phyloP scores from a whole-genome alignment of 2,888 invertebrate genomes.

The Heliconius charithonia region DNA sequence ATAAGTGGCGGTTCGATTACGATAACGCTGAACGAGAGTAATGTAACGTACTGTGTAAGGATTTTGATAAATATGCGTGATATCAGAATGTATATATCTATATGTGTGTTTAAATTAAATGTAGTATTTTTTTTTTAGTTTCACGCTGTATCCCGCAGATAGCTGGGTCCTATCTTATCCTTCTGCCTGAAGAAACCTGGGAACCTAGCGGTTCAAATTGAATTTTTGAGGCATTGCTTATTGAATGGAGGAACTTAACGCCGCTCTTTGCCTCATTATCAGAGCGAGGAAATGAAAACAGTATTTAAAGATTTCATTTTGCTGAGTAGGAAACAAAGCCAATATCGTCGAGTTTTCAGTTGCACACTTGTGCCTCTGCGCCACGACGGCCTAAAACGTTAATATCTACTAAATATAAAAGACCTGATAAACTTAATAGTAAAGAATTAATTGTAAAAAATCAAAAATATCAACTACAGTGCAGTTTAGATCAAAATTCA shows the following conservation, averaged over 20 bases:
- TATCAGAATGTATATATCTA: background rate
- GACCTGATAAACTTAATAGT: too few species aligned
- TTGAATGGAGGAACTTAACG: too few species aligned
- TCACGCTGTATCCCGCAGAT: background rate
- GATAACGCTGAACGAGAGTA: background rate
- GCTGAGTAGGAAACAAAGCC: background rate
- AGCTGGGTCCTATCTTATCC: too few species aligned
- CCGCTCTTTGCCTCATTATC: too few species aligned
- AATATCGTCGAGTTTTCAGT: background rate
- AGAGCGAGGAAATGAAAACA: too few species aligned
- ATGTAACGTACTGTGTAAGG: background rate
- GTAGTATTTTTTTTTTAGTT: background rate
- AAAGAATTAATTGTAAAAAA: too few species aligned
- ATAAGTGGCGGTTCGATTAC: slow-evolving; percentile 16
- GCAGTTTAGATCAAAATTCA: too few species aligned
- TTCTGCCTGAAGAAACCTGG: background rate
- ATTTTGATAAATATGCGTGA: background rate
- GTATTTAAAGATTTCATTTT: background rate
- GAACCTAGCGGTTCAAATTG: background rate
- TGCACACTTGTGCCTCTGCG: too few species aligned
- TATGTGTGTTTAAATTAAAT: background rate
- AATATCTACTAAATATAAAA: too few species aligned
- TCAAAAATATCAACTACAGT: too few species aligned
- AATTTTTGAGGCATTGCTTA: too few species aligned
- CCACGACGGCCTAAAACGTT: background rate